phyloP scores from a whole-genome alignment of 2,888 invertebrate species.

The Amphiduros pacificus region DNA sequence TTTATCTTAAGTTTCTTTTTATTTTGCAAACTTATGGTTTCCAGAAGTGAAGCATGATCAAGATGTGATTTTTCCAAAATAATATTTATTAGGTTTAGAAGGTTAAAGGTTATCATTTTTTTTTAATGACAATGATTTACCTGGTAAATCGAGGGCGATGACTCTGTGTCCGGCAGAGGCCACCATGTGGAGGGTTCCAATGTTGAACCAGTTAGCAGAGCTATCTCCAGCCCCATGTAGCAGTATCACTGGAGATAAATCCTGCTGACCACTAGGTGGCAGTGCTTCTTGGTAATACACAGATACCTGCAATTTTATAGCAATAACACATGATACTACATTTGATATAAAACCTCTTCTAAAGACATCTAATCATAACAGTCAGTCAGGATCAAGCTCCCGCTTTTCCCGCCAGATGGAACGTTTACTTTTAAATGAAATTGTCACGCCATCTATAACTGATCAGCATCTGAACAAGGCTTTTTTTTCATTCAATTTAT shows the following conservation, averaged over 20 bases:
- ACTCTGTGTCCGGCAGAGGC: constrained; percentile 59
- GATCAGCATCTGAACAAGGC: no score
- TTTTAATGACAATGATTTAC: background rate
- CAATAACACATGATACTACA: no score
- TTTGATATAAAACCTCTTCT: no score
- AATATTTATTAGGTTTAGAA: background rate
- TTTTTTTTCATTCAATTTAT: no score
- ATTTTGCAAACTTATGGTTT: no score
- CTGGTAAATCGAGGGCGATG: constrained; percentile 62
- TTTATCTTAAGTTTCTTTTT: no score
- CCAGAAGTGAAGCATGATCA: background rate
- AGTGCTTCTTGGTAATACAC: constrained; percentile 9
- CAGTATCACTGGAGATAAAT: constrained; percentile 47
- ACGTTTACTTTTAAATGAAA: no score
- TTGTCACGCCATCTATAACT: no score
- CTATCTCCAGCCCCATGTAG: constrained; percentile 62
- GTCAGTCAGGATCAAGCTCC: no score
- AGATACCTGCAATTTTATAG: background rate
- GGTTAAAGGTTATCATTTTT: background rate
- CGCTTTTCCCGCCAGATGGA: no score
- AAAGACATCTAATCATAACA: no score
- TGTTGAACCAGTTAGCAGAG: constrained; percentile 60
- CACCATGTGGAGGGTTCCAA: constrained; percentile 58
- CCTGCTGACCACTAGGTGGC: constrained; percentile 2
- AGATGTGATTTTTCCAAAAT: background rate